Base-by-base conservation (phyloP, 1,140 invertebrate genomes). In the Drosophila mayri region DNA sequence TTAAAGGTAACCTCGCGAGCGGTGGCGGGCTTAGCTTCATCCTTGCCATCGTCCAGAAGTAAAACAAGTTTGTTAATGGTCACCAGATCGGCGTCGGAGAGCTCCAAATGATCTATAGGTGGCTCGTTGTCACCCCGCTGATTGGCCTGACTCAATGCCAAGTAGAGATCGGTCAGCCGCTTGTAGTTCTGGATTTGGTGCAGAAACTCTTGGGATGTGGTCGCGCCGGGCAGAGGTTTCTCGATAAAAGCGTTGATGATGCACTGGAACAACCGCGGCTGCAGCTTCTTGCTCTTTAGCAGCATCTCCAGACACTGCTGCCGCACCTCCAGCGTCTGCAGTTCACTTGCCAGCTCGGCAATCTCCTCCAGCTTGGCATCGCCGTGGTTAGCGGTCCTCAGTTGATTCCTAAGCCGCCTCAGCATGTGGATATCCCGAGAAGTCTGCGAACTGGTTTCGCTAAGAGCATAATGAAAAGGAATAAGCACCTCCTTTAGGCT, bases 391-490 rank as follows among this genome's bases (percentile, higher is more conserved):
- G 94, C 78, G 74, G 94, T 60, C 74, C 95, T 95, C 10, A 97
- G 92, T 74, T 95, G 93, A 40, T 94, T 94, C 79, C 96, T 95
- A n/a, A 97, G 90, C 79, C 97, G 96, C 82, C 97, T 96, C 50
- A 98, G 94, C 41, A 98, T 93, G 93, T 98, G 97, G 44, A 98
- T 94, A 93, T 99, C 98, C 79, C 97, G 95, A 1, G 97, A 96
- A 79, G 96, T 95, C 83, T 96, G 96, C 68, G 96, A 97, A 93
- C 97, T 97, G 93, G 97, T 97, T 78, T 96, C 97, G 88, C 96
- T 96, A n/a, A 98, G 93, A 6, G 96, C 95, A 92, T 96, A 96
- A 93, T 99, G 98, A 92, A 99, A 99, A 16, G 98, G 98, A 81
- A 99, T 96, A 55, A 94, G 93, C 63, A 99, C 94, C 84, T 96